Evolutionary conservation across 1,140 invertebrate genomes (phyloP), one percentile per base, ranked within the genome.

Genomic region (Nasonia vitripennis): DNA sequence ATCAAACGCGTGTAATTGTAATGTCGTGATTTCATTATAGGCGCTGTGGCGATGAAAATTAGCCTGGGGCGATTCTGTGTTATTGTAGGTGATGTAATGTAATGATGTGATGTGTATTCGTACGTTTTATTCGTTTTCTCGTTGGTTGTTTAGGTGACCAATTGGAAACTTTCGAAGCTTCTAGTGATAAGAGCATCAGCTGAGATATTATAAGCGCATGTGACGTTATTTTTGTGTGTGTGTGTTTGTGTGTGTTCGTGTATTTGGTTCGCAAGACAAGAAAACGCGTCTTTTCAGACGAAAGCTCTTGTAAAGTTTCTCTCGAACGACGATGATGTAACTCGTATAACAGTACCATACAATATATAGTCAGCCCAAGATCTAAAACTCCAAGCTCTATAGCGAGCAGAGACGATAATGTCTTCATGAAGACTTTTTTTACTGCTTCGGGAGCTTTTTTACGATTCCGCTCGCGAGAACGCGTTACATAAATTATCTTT

Each of bases 361-460:
- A 27, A 27, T 27, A 37, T 37, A 37, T 37, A 62, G 81, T 14
- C 34, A 27, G 23, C 37, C 20, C 31, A 37, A 48, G 68, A 31
- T 11, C 68, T 71, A 34, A 71, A 71, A 17, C 68, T 27, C 68
- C 62, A 55, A n/a, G 82, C 17, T 27, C 27, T 62, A 62, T 62
- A 62, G 34, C 34, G 55, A 51, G 71, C 48, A 45, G 78, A 83
- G 78, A 83, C 82, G 82, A 78, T 83, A 83, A 83, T 78, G 82
- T 78, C 82, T 83, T 83, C 82, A 78, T 78, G 68, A 83, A 83
- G 74, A 83, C 34, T 41, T 83, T 77, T 83, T 83, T 83, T 83
- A 78, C 51, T 78, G 62, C 62, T 67, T n/a, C 23, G 20, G 23
- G 68, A 27, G 23, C 71, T 70, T 45, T 77, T 83, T 83, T 83